Evolutionary conservation across 53 echinoderm and acorn worm genomes (phyloP), one percentile per base, ranked within the genome.

Genomic region (Echinarachnius parma): DNA sequence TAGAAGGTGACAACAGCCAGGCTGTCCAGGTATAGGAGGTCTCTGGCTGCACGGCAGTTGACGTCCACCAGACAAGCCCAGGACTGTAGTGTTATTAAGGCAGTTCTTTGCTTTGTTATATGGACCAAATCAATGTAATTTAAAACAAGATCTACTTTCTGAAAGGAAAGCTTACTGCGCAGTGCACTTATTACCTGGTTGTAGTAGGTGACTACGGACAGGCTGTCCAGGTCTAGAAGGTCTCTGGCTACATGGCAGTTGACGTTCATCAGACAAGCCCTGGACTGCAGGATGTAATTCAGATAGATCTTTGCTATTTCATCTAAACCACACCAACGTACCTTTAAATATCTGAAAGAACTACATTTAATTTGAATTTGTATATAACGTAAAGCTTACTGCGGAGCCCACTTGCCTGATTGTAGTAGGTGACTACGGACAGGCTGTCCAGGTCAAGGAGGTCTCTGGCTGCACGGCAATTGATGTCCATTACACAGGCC

Each of bases 251-350:
- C 25, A 1, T 39, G 36, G 47, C 65, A 65, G 2, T 39, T 4
- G 1, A 19, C 65, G 9, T 46, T 65, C 48, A 37, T 45, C 3
- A 28, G 29, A 46, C 65, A n/a, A n/a, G n/a, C n/a, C n/a, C n/a
- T n/a, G n/a, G n/a, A 65, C 46, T 65, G 65, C 28, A 65, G 65
- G 65, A 46, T 65, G 15, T 65, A 28, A n/a, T 65, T 46, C 2
- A 65, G 46, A 47, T 18, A 8, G 4, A 14, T 25, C 27, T 46
- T 65, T 29, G 44, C 65, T n/a, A 28, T 47, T n/a, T n/a, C n/a
- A n/a, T n/a, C n/a, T n/a, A n/a, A n/a, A n/a, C n/a, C n/a, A n/a
- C n/a, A n/a, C n/a, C n/a, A n/a, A n/a, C n/a, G n/a, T n/a, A n/a
- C n/a, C n/a, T n/a, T n/a, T n/a, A n/a, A n/a, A n/a, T n/a, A n/a